These are phyloP conservation scores for Perizoma affinitatum DNA, from an alignment of 2,888 invertebrate genomes.

Conservation along the genomic window DNA sequence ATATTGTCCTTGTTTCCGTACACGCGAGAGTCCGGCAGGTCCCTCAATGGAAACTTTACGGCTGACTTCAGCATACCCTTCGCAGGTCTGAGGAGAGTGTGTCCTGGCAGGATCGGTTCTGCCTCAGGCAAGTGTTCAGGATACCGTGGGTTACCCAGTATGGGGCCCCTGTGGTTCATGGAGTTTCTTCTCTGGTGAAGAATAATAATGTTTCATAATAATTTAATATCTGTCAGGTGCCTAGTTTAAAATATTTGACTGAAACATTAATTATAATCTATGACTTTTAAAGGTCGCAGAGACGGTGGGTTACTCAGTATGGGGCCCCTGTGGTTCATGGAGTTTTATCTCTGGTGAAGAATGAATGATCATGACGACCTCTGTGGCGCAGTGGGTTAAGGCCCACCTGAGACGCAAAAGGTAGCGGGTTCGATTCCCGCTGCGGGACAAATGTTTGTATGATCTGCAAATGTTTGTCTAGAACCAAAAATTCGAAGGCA, in stretches of 20 bases:
- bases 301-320: constrained; percentile 38
- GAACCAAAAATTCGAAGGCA: too few species aligned
- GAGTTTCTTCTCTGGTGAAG: constrained; percentile 30
- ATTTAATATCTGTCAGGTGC: too few species aligned
- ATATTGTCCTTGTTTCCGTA: constrained; percentile 56
- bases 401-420: too few species aligned
- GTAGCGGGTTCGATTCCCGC: too few species aligned
- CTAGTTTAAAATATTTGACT: too few species aligned
- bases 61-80: constrained; percentile 52
- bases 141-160: constrained; percentile 37
- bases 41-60: constrained; percentile 50
- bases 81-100: constrained; percentile 54
- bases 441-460: too few species aligned
- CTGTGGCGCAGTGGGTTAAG: too few species aligned
- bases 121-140: constrained; percentile 49
- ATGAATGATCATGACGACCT: not conserved
- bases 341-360: constrained; percentile 28
- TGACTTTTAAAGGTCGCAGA: too few species aligned
- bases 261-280: too few species aligned
- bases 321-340: constrained; percentile 2
- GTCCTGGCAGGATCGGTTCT: constrained; percentile 53
- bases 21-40: constrained; percentile 40
- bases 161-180: constrained; percentile 7
- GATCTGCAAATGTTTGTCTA: too few species aligned
- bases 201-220: not conserved